These are phyloP conservation scores for Stichopus chloronotus DNA, from an alignment of 35 echinoderm and acorn worm genomes.

Conservation along the genomic window DNA sequence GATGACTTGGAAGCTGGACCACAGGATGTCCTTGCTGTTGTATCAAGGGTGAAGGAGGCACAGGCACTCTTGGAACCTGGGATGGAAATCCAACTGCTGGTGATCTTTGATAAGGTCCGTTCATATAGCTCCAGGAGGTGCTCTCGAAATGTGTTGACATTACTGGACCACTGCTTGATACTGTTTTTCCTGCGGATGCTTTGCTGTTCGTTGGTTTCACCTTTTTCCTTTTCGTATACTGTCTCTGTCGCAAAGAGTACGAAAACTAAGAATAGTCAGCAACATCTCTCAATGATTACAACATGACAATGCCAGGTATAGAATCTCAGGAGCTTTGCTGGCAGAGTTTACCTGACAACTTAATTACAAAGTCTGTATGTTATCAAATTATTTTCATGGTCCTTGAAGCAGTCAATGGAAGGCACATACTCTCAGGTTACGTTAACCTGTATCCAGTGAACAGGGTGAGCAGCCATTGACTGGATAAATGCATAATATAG, in stretches of 20 bases:
- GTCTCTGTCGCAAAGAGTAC: background rate
- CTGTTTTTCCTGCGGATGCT: background rate
- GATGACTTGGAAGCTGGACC: background rate
- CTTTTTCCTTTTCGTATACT: background rate
- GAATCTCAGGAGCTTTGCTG: background rate
- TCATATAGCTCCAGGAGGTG: background rate
- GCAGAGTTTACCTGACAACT: background rate
- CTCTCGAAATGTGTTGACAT: background rate
- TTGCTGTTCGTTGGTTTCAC: background rate
- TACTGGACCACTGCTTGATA: background rate
- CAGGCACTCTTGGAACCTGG: background rate
- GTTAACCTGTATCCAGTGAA: too few relatives aligned
- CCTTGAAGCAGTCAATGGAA: too few relatives aligned
- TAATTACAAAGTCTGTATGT: background rate
- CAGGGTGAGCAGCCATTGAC: too few relatives aligned
- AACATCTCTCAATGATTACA: background rate
- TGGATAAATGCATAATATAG: too few relatives aligned
- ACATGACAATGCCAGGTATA: background rate
- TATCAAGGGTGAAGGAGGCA: background rate
- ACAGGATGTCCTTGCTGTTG: background rate
- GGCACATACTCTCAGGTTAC: too few relatives aligned
- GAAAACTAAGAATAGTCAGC: background rate
- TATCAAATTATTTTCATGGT: background rate
- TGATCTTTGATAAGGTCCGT: background rate
- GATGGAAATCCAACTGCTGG: background rate